These are phyloP conservation scores for Peromyscus attwateri DNA, from an alignment of 2,797 vertebrate genomes.

Conservation along the genomic window DNA sequence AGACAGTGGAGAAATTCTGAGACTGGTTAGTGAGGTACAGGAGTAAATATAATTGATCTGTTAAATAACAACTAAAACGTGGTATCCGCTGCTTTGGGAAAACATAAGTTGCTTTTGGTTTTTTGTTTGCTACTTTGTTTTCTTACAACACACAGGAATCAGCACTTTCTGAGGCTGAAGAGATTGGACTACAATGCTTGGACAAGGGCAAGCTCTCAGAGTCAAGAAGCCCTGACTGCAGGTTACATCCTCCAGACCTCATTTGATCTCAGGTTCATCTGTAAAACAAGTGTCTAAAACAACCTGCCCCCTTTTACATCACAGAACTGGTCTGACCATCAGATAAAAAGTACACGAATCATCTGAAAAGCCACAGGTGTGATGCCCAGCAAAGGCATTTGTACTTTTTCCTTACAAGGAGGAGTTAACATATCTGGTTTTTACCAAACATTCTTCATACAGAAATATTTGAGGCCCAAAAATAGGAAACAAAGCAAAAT, in stretches of 20 bases:
- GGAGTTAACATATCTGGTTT: neutral
- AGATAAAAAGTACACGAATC: neutral
- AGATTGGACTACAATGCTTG: neutral
- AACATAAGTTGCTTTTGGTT: neutral
- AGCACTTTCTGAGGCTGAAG: conserved; percentile 14
- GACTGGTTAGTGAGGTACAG: neutral
- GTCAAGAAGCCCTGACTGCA: neutral
- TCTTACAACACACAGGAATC: neutral
- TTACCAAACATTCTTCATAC: neutral
- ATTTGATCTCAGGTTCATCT: neutral
- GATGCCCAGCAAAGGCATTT: neutral
- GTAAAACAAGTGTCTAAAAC: neutral
- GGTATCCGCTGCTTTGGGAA: neutral
- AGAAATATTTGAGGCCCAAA: neutral
- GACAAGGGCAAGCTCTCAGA: neutral
- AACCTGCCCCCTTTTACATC: neutral
- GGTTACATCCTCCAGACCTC: neutral
- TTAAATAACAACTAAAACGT: conserved; percentile 45
- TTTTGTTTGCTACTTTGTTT: neutral
- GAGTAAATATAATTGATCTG: neutral
- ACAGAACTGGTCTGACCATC: neutral
- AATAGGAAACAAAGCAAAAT: neutral
- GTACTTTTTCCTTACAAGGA: neutral
- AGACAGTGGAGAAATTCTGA: neutral
- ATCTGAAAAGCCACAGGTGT: neutral